Percentiles rank a stretch among this genome's conserved stretches.
phyloP scores from a whole-genome alignment of 2,888 invertebrate genomes.

The Xylocampa areola region DNA sequence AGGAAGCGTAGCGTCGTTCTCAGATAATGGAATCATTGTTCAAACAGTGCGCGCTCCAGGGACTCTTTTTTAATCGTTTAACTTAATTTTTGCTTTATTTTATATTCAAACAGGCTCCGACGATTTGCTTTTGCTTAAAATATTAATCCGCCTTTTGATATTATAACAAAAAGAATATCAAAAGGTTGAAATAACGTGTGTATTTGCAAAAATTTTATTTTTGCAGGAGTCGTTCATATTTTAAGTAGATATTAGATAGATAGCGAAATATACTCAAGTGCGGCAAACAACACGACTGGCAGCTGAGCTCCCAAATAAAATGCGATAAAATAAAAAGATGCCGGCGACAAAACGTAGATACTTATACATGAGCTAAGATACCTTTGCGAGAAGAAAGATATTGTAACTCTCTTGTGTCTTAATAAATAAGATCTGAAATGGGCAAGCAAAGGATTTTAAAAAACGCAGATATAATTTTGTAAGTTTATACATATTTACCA shows the following conservation, averaged over 20 bases:
- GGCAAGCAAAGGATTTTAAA: constrained; percentile 37
- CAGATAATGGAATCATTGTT: constrained; percentile 87
- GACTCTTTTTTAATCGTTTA: constrained; percentile 86
- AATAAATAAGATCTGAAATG: constrained; percentile 65
- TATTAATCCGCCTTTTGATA: constrained; percentile 51
- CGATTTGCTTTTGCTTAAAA: constrained; percentile 49
- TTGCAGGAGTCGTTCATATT: constrained; percentile 53
- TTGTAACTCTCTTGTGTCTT: constrained; percentile 27
- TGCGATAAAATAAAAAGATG: constrained; percentile 88
- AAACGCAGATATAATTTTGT: constrained; percentile 66
- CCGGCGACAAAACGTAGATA: constrained; percentile 86
- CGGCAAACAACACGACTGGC: constrained; percentile 84
- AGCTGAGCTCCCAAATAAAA: constrained; percentile 88
- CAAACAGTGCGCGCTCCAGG: constrained; percentile 74
- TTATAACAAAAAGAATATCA: constrained; percentile 23
- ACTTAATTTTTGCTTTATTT: constrained; percentile 80
- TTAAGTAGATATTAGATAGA: constrained; percentile 64
- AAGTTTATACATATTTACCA: constrained; percentile 89
- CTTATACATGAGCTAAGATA: constrained; percentile 77
- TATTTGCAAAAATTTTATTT: constrained; percentile 41
- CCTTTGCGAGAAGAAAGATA: constrained; percentile 17
- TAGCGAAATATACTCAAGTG: constrained; percentile 73
- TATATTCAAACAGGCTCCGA: constrained; percentile 66
- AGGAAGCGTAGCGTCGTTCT: constrained; percentile 65
- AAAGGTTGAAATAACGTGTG: constrained; percentile 16